These are phyloP conservation scores for Papilio machaon DNA, from an alignment of 1,140 invertebrate genomes.

Conservation along the genomic window DNA sequence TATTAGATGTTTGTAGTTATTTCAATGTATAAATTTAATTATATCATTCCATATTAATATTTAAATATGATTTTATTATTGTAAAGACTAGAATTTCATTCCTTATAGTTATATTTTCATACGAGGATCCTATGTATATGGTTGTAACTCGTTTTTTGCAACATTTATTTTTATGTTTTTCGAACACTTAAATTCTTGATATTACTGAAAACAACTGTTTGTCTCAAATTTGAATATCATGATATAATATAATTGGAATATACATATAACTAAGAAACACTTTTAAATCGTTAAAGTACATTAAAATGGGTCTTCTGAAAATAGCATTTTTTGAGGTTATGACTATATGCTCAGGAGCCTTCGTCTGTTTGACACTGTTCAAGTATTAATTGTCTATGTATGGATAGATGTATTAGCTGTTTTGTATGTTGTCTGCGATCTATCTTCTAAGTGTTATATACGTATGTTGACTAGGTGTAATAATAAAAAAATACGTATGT, in stretches of 20 bases:
- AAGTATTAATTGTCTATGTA: constrained; percentile 31
- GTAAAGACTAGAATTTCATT: not conserved
- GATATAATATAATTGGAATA: not conserved
- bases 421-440: constrained; percentile 31
- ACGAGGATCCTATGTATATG: not conserved
- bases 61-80: constrained; percentile 7
- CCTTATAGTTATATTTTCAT: not conserved
- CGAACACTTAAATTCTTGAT: not conserved
- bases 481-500: constrained; percentile 25
- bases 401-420: not conserved
- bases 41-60: constrained; percentile 4
- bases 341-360: not conserved
- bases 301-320: not conserved
- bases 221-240: not conserved
- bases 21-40: constrained; percentile 12
- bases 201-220: not conserved
- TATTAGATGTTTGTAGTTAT: constrained; percentile 1
- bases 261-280: no score
- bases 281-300: not conserved
- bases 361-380: not conserved
- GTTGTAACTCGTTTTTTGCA: not conserved
- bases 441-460: constrained; percentile 38
- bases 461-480: constrained; percentile 40
- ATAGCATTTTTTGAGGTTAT: not conserved
- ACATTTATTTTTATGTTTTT: not conserved